These are phyloP conservation scores for Danio aesculapii DNA, from an alignment of 2,797 vertebrate genomes.

Conservation along the genomic window DNA sequence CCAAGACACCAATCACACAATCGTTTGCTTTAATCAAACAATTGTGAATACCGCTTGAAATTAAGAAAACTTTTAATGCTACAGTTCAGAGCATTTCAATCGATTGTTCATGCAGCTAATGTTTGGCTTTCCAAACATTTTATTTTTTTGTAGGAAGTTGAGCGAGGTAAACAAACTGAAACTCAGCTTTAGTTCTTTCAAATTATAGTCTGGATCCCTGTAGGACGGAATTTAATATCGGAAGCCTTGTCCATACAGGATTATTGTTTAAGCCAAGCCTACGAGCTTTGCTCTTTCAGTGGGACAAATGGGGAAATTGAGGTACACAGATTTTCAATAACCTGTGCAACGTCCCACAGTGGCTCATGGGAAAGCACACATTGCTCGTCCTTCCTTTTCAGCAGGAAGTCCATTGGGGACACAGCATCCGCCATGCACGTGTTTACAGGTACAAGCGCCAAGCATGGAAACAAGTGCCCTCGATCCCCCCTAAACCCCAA, in stretches of 20 bases:
- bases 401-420: constrained; percentile 65
- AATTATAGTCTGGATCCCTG: constrained; percentile 78
- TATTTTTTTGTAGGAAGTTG: constrained; percentile 17
- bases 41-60: too few relatives aligned
- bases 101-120: too few relatives aligned
- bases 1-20: too few relatives aligned
- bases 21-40: too few relatives aligned
- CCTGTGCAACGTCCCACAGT: constrained; percentile 71
- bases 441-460: constrained; percentile 74
- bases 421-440: constrained; percentile 54
- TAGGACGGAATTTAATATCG: constrained; percentile 79
- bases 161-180: constrained; percentile 60
- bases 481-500: constrained; percentile 19
- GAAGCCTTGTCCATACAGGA: constrained; percentile 80
- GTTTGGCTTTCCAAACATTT: constrained; percentile 12
- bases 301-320: constrained; percentile 81
- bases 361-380: constrained; percentile 69
- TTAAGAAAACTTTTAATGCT: not conserved
- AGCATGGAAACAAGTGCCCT: constrained; percentile 33
- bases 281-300: constrained; percentile 80
- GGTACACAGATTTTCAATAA: constrained; percentile 80
- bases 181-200: constrained; percentile 76
- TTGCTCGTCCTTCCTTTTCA: constrained; percentile 69
- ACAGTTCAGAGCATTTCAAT: too few relatives aligned
- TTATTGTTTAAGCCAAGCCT: constrained; percentile 82